Base-by-base conservation (phyloP, 2,888 invertebrate species). In the Phalera bucephala region DNA sequence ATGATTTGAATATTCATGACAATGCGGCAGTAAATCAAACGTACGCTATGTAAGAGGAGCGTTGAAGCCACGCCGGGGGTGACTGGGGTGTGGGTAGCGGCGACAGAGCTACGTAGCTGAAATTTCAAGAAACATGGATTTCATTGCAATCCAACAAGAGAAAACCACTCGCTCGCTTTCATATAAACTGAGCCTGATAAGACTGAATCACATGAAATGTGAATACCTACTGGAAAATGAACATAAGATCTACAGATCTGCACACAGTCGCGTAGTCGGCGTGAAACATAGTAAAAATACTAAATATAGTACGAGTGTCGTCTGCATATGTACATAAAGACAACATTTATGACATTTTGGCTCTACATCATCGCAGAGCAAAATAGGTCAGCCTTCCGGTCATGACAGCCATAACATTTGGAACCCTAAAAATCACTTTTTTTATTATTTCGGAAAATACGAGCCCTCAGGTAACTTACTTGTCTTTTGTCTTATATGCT, bases 1-100 rank as follows among this genome's bases (percentile, higher is more conserved):
- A 67, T 74, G 61, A 60, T 52, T 69, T 74, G 68, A 71, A 74
- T 74, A 74, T 75, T 75, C 57, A 73, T 68, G 52, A 55, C 36
- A 53, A 64, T 55, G 56, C 55, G 54, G 44, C 38, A 60, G 40
- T 50, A 55, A 61, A 52, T 36, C 45, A 45, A 66, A 76, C 77
- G 52, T 80, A 80, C 78, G 62, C 59, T 54, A 76, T 47, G 45
- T 52, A 41, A 51, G 68, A 72, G 49, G 65, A 69, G 62, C 78
- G 74, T 33, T 69, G 75, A 40, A 66, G 52, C 77, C 77, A 79
- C 46, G 72, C 61, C 42, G 72, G 72, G 31, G 66, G 63, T 37
- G 67, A 58, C 37, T 61, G 71, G 31, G 69, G 64, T 36, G 72
- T 66, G 52, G 61, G 33, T 43, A 72, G 70, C 62, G 68, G 62